phyloP scores from a whole-genome alignment of 2,888 invertebrate genomes.

The Harpalus rubripes region DNA sequence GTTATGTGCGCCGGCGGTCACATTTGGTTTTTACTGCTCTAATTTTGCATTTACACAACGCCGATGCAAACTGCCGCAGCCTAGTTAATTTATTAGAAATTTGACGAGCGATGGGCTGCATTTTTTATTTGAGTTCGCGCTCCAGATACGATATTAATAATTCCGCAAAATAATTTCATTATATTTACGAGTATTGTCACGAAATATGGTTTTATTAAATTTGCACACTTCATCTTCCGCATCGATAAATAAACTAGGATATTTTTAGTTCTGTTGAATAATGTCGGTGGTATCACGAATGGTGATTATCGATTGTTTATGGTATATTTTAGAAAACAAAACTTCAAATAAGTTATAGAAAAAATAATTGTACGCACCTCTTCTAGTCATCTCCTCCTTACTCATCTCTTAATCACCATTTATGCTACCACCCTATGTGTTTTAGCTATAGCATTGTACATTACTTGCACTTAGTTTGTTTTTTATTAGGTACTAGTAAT shows the following conservation, averaged over 20 bases:
- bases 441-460: no score
- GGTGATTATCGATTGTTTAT: no score
- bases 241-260: not conserved
- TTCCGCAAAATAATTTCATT: conserved; percentile 4
- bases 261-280: not conserved
- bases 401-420: no score
- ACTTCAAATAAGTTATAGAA: no score
- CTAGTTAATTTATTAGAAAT: conserved; percentile 54
- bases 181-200: not conserved
- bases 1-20: conserved; percentile 26
- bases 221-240: not conserved
- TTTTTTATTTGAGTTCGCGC: conserved; percentile 17
- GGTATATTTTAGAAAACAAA: no score
- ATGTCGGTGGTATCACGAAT: no score
- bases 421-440: no score
- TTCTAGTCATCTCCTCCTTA: no score
- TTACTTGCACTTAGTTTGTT: no score
- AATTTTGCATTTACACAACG: conserved; percentile 46
- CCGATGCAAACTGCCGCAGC: conserved; percentile 3
- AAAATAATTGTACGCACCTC: no score
- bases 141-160: conserved; percentile 25
- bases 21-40: conserved; percentile 53
- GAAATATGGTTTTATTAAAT: conserved; percentile 1
- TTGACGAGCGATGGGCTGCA: conserved; percentile 45
- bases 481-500: no score